phyloP scores from a whole-genome alignment of 1,140 invertebrate species.

The Maniola jurtina region DNA sequence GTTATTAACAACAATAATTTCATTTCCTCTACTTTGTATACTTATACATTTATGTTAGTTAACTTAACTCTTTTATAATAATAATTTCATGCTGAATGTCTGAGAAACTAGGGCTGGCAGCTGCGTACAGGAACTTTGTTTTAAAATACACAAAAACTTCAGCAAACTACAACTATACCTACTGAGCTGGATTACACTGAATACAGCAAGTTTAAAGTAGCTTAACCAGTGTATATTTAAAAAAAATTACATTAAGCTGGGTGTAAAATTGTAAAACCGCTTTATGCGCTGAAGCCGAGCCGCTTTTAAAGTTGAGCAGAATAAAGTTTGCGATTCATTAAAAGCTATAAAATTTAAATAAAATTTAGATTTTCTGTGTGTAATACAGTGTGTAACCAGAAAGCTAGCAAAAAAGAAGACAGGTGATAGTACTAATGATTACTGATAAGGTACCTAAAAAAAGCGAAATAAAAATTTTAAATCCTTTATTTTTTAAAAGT shows the following conservation, averaged over 20 bases:
- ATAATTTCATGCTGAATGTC: not conserved
- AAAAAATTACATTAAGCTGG: conserved; percentile 22
- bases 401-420: too few species aligned
- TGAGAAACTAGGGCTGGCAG: not conserved
- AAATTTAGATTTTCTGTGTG: too few species aligned
- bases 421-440: too few species aligned
- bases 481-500: too few species aligned
- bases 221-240: conserved; percentile 25
- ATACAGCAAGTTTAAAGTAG: conserved; percentile 18
- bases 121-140: not conserved
- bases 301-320: conserved; percentile 14
- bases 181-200: not conserved
- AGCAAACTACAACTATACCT: not conserved
- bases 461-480: too few species aligned
- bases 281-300: conserved; percentile 18
- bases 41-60: too few species aligned
- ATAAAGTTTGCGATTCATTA: not conserved
- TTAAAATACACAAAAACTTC: conserved; percentile 1
- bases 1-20: too few species aligned
- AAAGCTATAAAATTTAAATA: not conserved
- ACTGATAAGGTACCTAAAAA: too few species aligned
- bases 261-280: conserved; percentile 25
- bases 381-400: too few species aligned
- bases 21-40: too few species aligned
- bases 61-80: too few species aligned